Evolutionary conservation across 2,888 invertebrate species (phyloP), one percentile per base, ranked within the genome.

Genomic region (Leptinotarsa haldemani): DNA sequence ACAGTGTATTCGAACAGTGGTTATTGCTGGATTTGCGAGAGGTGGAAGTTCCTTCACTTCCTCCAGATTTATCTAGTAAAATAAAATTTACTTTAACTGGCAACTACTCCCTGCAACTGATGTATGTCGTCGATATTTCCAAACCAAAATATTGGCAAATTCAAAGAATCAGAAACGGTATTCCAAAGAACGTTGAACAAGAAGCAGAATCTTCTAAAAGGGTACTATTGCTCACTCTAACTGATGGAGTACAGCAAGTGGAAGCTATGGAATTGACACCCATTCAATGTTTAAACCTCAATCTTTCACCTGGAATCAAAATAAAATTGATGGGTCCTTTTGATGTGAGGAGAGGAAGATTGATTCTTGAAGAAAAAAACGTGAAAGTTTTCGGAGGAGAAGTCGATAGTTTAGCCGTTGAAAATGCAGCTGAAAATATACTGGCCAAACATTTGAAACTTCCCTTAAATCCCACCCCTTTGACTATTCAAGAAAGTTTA

Each of bases 171-270:
- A 84, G 89, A 76, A 88, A 88, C 64, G 80, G 85, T 50, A 79
- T 91, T 90, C 78, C 77, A 15, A 79, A 90, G 90, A 84, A 90
- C 88, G 85, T 93, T 89, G 84, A 84, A 90, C 80, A 89, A 89
- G 78, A 87, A 87, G 83, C 88, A 83, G 85, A 89, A 86, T 81
- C 88, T 86, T 87, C 88, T 85, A 83, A 90, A 88, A 90, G 95
- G 82, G 92, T 94, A 90, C 87, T 95, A 75, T 90, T 93, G 83
- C 83, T 95, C 70, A 89, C 89, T 74, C 84, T 95, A 77, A 94
- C 94, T 4, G 95, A 96, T 89, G 95, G 95, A 16, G 88, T 90
- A 0, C 93, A 93, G 85, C 89, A 91, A 78, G 85, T 95, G 52
- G 88, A 89, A 70, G 95, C 90, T 0, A 92, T 95, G 83, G 95